Conservation (phyloP, 2,888 invertebrate genomes). For the Caenorhabditis wallacei region DNA sequence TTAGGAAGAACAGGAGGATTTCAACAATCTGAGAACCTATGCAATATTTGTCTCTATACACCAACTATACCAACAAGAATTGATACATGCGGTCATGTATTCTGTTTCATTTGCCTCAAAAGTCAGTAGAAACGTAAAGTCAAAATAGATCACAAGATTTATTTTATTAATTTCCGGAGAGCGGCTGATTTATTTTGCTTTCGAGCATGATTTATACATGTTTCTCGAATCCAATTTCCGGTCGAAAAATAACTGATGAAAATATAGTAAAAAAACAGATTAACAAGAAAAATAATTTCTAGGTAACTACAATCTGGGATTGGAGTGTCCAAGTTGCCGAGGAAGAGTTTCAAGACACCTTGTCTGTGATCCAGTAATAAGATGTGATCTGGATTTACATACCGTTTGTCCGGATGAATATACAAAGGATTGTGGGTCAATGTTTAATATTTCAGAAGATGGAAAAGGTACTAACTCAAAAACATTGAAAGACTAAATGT, state of each 20-base stretch:
- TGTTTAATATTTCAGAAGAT: constrained; percentile 1
- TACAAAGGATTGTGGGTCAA: background rate
- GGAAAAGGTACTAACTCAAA: constrained; percentile 14
- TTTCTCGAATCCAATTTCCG: background rate
- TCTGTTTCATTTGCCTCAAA: constrained; percentile 45
- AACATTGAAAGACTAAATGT: no score
- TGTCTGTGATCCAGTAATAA: background rate
- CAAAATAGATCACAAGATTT: background rate
- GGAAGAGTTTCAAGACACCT: background rate
- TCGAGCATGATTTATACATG: no score
- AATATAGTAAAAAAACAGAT: background rate
- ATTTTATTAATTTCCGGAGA: background rate
- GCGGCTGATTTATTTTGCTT: background rate
- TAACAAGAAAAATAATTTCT: constrained; percentile 15
- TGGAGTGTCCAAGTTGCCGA: constrained; percentile 43
- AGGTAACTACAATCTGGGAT: constrained; percentile 37
- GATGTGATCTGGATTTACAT: constrained; percentile 40
- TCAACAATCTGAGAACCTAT: constrained; percentile 25
- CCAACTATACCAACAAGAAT: constrained; percentile 20
- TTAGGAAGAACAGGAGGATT: constrained; percentile 19
- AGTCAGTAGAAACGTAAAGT: constrained; percentile 2
- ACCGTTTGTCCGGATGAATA: constrained; percentile 45
- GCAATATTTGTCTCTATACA: constrained; percentile 28
- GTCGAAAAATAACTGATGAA: background rate
- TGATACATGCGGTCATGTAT: constrained; percentile 30